phyloP scores from a whole-genome alignment of 2,113 vertebrate species.

The Eira barbara region DNA sequence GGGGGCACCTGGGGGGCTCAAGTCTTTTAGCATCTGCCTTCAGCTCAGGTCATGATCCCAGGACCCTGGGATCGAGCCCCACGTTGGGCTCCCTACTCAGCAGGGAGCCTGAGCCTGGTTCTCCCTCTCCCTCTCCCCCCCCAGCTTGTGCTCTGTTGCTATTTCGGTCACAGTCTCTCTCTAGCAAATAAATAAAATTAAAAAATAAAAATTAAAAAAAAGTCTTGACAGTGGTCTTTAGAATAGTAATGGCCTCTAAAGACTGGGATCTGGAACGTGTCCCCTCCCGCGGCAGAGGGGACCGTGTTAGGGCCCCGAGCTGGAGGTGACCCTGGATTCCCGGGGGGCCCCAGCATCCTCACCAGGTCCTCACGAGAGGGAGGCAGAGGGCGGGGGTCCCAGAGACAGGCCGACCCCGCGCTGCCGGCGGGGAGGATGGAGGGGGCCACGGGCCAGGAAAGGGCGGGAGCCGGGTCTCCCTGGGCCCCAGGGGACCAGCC shows the following conservation, averaged over 20 bases:
- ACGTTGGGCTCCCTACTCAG: too few species aligned
- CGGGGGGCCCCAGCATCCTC: neutral
- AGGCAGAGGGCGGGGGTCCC: neutral
- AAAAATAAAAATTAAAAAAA: too few species aligned
- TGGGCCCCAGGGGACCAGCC: neutral
- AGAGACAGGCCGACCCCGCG: rapidly evolving
- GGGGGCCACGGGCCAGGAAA: neutral
- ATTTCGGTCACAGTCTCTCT: too few species aligned
- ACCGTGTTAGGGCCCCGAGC: neutral
- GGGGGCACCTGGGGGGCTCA: too few species aligned
- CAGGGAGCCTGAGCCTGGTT: too few species aligned
- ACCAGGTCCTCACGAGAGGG: neutral
- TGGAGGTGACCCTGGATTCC: neutral
- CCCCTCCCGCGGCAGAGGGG: neutral
- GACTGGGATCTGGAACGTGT: neutral
- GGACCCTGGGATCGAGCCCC: too few species aligned
- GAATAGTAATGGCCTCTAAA: neutral
- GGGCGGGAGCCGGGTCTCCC: neutral
- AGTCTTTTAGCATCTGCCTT: too few species aligned
- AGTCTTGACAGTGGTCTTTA: neutral
- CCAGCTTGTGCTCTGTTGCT: too few species aligned
- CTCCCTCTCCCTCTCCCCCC: too few species aligned
- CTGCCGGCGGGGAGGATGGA: neutral
- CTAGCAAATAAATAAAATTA: too few species aligned
- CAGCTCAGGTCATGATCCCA: neutral